Percentiles rank a stretch among this genome's conserved stretches.
Evolutionary conservation across 2,888 invertebrate genomes (phyloP).

Genomic region (Agrypnus murinus): DNA sequence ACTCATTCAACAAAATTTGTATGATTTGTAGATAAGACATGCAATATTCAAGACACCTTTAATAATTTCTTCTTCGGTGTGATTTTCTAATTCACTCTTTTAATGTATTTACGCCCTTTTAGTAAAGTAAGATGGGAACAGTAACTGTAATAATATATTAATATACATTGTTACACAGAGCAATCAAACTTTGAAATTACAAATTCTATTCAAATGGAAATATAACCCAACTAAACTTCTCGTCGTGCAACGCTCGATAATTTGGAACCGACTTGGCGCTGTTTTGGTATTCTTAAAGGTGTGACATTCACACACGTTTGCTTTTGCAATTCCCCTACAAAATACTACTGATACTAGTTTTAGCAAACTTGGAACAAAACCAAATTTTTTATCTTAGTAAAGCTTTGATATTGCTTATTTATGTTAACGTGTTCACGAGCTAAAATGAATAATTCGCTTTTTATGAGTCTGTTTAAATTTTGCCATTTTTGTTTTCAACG

Average conservation of each 20-base stretch:
- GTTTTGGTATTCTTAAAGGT: conserved; percentile 35
- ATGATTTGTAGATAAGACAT: conserved; percentile 40
- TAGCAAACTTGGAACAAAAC: conserved; percentile 35
- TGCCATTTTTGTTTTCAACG: background rate
- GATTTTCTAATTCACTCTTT: conserved; percentile 35
- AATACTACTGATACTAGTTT: conserved; percentile 28
- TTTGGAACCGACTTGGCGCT: conserved; percentile 51
- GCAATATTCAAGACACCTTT: conserved; percentile 5
- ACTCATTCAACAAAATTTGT: conserved; percentile 28
- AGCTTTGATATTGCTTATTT: conserved; percentile 32
- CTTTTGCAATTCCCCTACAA: conserved; percentile 34
- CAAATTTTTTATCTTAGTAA: conserved; percentile 31
- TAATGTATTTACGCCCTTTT: conserved; percentile 16
- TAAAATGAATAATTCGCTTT: conserved; percentile 16
- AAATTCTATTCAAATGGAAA: conserved; percentile 67
- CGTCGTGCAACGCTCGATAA: conserved; percentile 59
- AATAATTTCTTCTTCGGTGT: conserved; percentile 3
- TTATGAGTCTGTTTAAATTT: conserved; percentile 4
- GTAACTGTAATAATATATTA: conserved; percentile 53
- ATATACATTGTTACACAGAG: conserved; percentile 60
- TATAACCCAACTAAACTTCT: conserved; percentile 53
- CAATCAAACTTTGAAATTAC: conserved; percentile 65
- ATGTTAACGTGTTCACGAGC: conserved; percentile 9
- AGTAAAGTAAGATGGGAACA: conserved; percentile 41
- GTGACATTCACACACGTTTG: conserved; percentile 33